Conservation (phyloP, 2,113 vertebrate genomes). For the Thryonomys swinderianus region DNA sequence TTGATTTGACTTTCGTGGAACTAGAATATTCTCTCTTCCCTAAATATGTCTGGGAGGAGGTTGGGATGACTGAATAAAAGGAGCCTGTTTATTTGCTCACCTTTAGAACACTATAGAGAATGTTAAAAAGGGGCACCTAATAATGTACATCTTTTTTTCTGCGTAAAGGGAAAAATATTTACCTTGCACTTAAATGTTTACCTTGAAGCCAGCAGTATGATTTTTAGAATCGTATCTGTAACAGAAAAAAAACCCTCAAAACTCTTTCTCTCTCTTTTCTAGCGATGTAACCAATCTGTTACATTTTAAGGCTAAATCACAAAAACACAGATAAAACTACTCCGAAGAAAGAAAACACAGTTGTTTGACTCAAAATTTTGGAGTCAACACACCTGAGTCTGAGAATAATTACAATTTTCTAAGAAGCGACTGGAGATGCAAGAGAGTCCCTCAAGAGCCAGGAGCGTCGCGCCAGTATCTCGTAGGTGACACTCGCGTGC, state of each 20-base stretch:
- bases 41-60: slow-evolving; percentile 62
- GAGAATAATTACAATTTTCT: slow-evolving; percentile 6
- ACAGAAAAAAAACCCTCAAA: slow-evolving; percentile 43
- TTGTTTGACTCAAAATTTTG: slow-evolving; percentile 47
- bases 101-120: slow-evolving; percentile 70
- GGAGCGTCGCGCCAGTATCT: neutral
- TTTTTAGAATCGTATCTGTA: slow-evolving; percentile 65
- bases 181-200: slow-evolving; percentile 79
- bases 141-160: slow-evolving; percentile 15
- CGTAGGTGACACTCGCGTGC: neutral
- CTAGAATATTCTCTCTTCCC: slow-evolving; percentile 71
- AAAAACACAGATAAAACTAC: neutral
- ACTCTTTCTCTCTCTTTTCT: neutral
- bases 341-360: neutral
- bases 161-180: slow-evolving; percentile 67
- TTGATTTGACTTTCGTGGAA: slow-evolving; percentile 83
- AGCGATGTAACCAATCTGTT: neutral
- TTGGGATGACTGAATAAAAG: slow-evolving; percentile 30
- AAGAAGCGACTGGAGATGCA: neutral
- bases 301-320: neutral
- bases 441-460: neutral
- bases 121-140: slow-evolving; percentile 58
- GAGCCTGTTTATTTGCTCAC: slow-evolving; percentile 67
- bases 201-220: slow-evolving; percentile 72
- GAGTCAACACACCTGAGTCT: neutral